phyloP scores from a whole-genome alignment of 2,113 vertebrate species.

The Cervus canadensis region DNA sequence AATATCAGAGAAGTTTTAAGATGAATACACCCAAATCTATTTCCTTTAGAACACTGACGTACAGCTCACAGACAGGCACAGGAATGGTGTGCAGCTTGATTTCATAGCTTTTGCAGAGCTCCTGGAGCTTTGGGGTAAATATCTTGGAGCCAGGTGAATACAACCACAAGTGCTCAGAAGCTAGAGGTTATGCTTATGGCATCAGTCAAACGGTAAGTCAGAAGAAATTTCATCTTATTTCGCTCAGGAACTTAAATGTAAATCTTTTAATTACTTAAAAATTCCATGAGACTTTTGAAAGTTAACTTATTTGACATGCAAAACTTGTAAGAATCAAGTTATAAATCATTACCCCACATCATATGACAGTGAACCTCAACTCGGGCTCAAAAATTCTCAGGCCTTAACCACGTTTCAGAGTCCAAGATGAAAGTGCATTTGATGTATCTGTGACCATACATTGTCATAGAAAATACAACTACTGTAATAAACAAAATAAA shows the following conservation, averaged over 20 bases:
- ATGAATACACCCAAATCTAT: not conserved
- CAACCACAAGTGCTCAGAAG: not conserved
- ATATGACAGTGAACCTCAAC: not conserved
- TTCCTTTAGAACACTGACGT: not conserved
- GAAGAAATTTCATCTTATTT: not conserved
- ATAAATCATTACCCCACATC: not conserved
- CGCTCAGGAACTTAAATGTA: not conserved
- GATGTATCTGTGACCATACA: not conserved
- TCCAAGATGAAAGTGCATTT: not conserved
- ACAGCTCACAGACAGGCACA: not conserved
- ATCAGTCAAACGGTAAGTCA: not conserved
- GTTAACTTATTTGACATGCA: not conserved
- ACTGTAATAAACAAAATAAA: not conserved
- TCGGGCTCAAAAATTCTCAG: not conserved
- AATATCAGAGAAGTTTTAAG: not conserved
- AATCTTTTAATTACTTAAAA: not conserved
- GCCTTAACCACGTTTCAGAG: not conserved
- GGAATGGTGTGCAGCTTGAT: not conserved
- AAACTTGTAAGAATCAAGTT: constrained; percentile 12
- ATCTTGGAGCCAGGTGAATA: not conserved
- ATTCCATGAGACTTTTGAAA: not conserved
- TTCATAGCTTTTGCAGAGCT: not conserved
- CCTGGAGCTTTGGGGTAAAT: not conserved
- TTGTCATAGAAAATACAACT: not conserved
- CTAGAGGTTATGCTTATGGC: not conserved